phyloP scores from a whole-genome alignment of 2,888 invertebrate species.

The Neoitamus cyanurus region DNA sequence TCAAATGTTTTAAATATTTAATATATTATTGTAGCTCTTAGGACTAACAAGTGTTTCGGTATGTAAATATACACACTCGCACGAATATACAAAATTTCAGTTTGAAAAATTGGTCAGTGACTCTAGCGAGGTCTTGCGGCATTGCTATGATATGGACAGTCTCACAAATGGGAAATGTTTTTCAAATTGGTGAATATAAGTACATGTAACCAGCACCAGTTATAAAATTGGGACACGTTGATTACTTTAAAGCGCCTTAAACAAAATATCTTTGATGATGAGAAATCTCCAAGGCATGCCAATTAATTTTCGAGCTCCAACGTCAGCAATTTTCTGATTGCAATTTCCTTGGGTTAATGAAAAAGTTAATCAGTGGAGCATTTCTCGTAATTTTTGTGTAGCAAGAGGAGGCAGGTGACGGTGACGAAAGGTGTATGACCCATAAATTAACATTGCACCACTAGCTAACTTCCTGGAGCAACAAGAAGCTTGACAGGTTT shows the following conservation, averaged over 20 bases:
- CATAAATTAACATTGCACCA: background rate
- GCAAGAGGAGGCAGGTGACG: background rate
- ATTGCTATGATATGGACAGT: constrained; percentile 8
- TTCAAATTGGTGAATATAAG: background rate
- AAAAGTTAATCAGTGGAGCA: background rate
- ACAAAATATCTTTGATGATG: background rate
- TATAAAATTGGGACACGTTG: background rate
- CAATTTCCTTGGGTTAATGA: background rate
- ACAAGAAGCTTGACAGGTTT: background rate
- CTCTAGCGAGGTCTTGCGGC: background rate
- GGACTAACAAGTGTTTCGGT: constrained; percentile 16
- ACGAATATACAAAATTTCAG: constrained; percentile 5
- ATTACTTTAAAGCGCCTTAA: background rate
- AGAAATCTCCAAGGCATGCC: background rate
- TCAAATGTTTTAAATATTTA: constrained; percentile 4
- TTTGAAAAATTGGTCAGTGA: constrained; percentile 29
- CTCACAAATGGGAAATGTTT: background rate
- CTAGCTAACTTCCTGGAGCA: background rate
- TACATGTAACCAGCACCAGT: background rate
- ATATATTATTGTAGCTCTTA: constrained; percentile 18
- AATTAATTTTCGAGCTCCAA: background rate
- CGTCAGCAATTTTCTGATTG: background rate
- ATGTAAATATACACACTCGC: constrained; percentile 8
- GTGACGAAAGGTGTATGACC: background rate
- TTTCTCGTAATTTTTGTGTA: background rate